Evolutionary conservation across 2,888 invertebrate species (phyloP).

Genomic region (Aleiodes alternator): DNA sequence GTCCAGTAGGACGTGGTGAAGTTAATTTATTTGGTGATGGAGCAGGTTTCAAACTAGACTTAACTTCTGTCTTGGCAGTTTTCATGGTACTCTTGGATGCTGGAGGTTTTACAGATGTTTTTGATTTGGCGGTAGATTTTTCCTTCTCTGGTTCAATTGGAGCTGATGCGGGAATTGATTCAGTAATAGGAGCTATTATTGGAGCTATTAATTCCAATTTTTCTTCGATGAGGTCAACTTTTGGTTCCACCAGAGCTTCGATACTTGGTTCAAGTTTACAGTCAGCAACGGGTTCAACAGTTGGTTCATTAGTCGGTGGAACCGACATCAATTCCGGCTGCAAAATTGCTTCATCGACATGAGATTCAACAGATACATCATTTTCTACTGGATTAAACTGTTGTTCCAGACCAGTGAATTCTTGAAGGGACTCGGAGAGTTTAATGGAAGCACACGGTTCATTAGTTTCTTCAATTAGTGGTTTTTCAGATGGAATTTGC

Average conservation of each 20-base stretch:
- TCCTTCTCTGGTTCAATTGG: conserved; percentile 68
- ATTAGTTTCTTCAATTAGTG: background rate
- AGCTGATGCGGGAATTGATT: conserved; percentile 63
- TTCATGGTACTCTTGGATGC: conserved; percentile 58
- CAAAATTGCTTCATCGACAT: conserved; percentile 1
- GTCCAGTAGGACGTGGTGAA: conserved; percentile 39
- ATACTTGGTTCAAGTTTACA: conserved; percentile 34
- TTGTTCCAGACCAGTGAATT: conserved; percentile 67
- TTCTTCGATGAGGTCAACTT: conserved; percentile 55
- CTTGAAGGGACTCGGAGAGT: conserved; percentile 67
- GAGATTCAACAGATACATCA: conserved; percentile 39
- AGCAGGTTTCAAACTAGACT: conserved; percentile 58
- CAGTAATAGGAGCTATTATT: conserved; percentile 44
- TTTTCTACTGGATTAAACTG: conserved; percentile 58
- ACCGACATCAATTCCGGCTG: conserved; percentile 13
- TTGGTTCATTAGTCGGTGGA: conserved; percentile 28
- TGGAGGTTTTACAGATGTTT: conserved; percentile 65
- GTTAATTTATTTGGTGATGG: conserved; percentile 64
- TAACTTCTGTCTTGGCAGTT: conserved; percentile 60
- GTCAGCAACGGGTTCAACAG: background rate
- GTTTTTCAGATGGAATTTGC: no score
- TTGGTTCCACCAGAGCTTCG: conserved; percentile 31
- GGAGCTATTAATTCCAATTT: conserved; percentile 44
- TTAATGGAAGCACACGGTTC: conserved; percentile 51
- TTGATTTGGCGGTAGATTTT: conserved; percentile 61